Base-by-base conservation (phyloP, 2,888 invertebrate species). In the Papilio elwesi region DNA sequence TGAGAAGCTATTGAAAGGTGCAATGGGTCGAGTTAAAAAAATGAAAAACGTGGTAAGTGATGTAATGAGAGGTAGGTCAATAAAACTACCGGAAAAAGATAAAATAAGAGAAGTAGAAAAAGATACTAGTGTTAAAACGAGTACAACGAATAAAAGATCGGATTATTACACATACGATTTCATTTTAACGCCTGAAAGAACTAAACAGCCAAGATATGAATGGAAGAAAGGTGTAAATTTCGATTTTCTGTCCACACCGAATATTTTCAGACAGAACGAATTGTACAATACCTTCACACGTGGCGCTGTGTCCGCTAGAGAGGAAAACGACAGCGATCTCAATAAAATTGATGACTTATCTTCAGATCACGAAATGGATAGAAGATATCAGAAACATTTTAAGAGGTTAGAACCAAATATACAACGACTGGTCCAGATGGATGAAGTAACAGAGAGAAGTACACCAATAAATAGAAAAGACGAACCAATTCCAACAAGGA, bases 171-270 rank as follows among this genome's bases (percentile, higher is more conserved):
- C 13, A 2, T 64, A 68, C 36, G 67, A 72, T 48, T 64, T 53
- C 10, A 49, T 47, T 10, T 5, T 70, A 10, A 68, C 57, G n/a
- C 57, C 59, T 5, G 66, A 72, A 1, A 53, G 70, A 10, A 53
- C 47, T 1, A 69, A 10, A 36, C 64, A 49, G 8, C 43, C 68
- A 1, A 62, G 51, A 51, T 73, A 66, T 15, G 48, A 74, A 63
- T 66, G 71, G 72, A 63, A 62, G 9, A 68, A 67, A 11, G 70
- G 10, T 36, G 16, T 11, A 7, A 69, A 65, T 3, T 70, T 55
- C 13, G 66, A 70, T 57, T 53, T 63, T 9, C 5, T 43, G 0
- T 4, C 48, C 9, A 43, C 36, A 11, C 15, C 67, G 10, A 47
- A 66, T 6, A 53, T 59, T 36, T 59, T 59, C 3, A 59, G 38